phyloP scores from a whole-genome alignment of 2,113 vertebrate genomes.

The Phrynosoma blainvillii region DNA sequence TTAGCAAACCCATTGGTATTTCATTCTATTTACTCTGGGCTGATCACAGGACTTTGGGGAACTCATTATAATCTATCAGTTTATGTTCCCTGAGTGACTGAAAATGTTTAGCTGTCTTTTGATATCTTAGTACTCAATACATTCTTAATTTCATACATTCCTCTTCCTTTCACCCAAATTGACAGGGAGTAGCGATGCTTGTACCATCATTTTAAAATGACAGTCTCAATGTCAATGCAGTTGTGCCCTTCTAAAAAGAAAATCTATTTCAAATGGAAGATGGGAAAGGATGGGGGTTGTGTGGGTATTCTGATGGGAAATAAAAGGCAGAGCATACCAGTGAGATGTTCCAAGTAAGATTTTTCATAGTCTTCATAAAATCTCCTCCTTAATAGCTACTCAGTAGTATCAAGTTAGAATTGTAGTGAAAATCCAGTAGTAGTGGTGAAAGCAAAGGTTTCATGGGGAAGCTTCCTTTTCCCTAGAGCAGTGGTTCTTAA shows the following conservation, averaged over 20 bases:
- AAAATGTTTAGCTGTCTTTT: slow-evolving; percentile 63
- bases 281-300: slow-evolving; percentile 68
- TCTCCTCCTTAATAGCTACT: not conserved
- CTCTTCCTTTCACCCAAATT: slow-evolving; percentile 57
- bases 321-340: slow-evolving; percentile 70
- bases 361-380: not conserved
- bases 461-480: not conserved
- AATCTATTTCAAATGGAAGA: slow-evolving; percentile 66
- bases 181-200: slow-evolving; percentile 50
- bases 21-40: slow-evolving; percentile 59
- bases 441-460: not conserved
- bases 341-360: not conserved
- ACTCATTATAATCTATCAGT: slow-evolving; percentile 64
- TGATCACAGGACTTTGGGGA: slow-evolving; percentile 71
- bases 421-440: not conserved
- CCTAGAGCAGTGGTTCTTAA: not conserved
- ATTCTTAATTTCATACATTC: slow-evolving; percentile 58
- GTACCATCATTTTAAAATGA: slow-evolving; percentile 53
- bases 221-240: slow-evolving; percentile 62
- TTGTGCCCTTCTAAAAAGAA: slow-evolving; percentile 57
- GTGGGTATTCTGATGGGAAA: slow-evolving; percentile 27
- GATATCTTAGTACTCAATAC: slow-evolving; percentile 63
- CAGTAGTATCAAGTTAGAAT: not conserved
- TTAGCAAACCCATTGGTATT: slow-evolving; percentile 70
- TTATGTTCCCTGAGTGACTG: slow-evolving; percentile 61